Percentiles rank a stretch among this genome's conserved stretches.
Conservation (phyloP, 2,888 invertebrate species). For the Diarsia brunnea region DNA sequence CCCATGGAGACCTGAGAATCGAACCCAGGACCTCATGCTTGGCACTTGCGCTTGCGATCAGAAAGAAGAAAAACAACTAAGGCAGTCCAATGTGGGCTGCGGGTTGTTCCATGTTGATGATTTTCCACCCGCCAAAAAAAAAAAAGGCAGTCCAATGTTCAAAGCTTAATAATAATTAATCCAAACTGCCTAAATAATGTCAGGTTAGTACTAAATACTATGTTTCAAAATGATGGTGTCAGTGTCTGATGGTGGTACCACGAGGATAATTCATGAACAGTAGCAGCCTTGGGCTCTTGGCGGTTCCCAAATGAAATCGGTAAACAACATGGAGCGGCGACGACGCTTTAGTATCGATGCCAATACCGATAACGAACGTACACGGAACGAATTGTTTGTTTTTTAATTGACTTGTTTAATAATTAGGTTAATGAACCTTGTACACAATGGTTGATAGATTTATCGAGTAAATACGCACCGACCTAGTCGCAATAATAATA, state of each 20-base stretch:
- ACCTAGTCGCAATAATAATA: conserved; percentile 8
- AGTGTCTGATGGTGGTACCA: conserved; percentile 39
- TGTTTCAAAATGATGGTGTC: conserved; percentile 21
- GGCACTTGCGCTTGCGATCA: not conserved
- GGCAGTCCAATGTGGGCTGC: no score
- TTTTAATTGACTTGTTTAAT: conserved; percentile 46
- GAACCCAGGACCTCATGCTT: not conserved
- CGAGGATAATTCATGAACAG: conserved; percentile 56
- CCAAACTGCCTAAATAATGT: conserved; percentile 1
- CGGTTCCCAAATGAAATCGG: conserved; percentile 60
- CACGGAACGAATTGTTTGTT: conserved; percentile 50
- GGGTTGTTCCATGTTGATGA: no score
- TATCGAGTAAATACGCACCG: conserved; percentile 18
- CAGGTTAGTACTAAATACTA: conserved; percentile 12
- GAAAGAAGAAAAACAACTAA: not conserved
- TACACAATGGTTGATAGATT: conserved; percentile 21
- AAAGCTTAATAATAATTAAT: not conserved
- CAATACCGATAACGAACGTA: conserved; percentile 58
- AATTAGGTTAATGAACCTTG: conserved; percentile 48
- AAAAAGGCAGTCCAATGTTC: no score
- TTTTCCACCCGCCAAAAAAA: no score
- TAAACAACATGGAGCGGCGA: conserved; percentile 64
- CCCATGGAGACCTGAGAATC: not conserved
- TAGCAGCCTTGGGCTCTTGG: conserved; percentile 42
- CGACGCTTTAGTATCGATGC: conserved; percentile 62